Base-by-base conservation (phyloP, 2,888 invertebrate species). In the Monopis laevigella region DNA sequence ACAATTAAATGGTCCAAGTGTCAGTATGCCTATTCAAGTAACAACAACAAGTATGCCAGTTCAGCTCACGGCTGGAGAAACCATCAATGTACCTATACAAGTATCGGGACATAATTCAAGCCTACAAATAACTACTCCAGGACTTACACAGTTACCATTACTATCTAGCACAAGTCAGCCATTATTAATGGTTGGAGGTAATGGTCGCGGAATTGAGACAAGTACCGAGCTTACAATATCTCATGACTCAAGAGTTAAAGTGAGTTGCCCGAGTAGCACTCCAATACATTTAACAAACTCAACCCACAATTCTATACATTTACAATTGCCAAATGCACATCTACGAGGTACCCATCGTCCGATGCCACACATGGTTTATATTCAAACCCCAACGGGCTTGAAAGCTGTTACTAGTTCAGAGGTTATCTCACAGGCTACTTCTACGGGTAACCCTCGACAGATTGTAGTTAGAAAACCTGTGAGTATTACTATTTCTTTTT, bases 331-430 rank as follows among this genome's bases (percentile, higher is more conserved):
- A 5, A 61, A 54, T 38, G 46, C 61, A 27, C 55, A 46, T 2
- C 62, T 64, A 43, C 51, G 78, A 41, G 69, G 71, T 16, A 47
- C 66, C 1, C 54, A 62, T 0, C 59, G 81, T 43, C 58, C 75
- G 29, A 65, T 84, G 48, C 69, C 85, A n/a, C 85, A 84, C 50
- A 70, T 86, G 48, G 83, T 86, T 27, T 86, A 85, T 52, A 84
- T 86, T 42, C 85, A 85, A 58, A 82, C 83, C 16, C 80, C 82
- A 1, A 68, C 75, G 11, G 82, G 82, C 18, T 52, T 83, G 49
- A 81, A 81, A 49, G 71, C 78, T 4, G 74, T 80, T 32, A 63
- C 73, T 2, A 77, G 73, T 46, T 69, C 75, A 2, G 81, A 82
- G 28, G 71, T 80, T 26, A 77, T 77, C 48, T 75, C 67, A 46